phyloP scores from a whole-genome alignment of 2,797 vertebrate genomes.

The Epinephelus malabaricus region DNA sequence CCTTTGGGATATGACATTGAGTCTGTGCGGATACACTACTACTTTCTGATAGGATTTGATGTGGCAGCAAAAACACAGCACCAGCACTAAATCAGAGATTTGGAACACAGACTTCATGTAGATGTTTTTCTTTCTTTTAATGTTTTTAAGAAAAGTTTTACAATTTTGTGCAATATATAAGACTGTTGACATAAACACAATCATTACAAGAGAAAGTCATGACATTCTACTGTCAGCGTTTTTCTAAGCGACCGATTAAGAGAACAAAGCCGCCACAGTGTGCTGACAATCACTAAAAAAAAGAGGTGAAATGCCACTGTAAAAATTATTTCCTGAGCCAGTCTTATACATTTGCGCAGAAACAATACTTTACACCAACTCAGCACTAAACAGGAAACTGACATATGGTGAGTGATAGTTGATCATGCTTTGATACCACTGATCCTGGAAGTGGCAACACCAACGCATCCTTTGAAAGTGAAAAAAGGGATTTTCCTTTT shows the following conservation, averaged over 20 bases:
- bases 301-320: background rate
- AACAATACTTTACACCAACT: constrained; percentile 5
- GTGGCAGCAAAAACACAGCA: background rate
- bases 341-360: background rate
- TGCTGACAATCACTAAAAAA: background rate
- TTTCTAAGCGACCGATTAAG: background rate
- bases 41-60: background rate
- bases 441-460: background rate
- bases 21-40: background rate
- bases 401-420: background rate
- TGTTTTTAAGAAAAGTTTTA: too few species aligned
- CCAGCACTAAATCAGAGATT: background rate
- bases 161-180: too few species aligned
- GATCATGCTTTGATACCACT: background rate
- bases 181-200: background rate
- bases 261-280: too few species aligned
- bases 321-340: constrained; percentile 4
- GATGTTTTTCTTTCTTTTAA: too few species aligned
- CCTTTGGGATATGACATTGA: background rate
- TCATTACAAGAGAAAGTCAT: background rate
- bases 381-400: background rate
- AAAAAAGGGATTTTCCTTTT: background rate
- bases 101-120: too few species aligned
- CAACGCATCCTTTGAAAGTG: background rate
- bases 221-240: background rate